A percentile compares a stretch with the other conserved stretches of the same genome.
phyloP scores from a whole-genome alignment of 2,797 vertebrate genomes.

The Silurus aristotelis region DNA sequence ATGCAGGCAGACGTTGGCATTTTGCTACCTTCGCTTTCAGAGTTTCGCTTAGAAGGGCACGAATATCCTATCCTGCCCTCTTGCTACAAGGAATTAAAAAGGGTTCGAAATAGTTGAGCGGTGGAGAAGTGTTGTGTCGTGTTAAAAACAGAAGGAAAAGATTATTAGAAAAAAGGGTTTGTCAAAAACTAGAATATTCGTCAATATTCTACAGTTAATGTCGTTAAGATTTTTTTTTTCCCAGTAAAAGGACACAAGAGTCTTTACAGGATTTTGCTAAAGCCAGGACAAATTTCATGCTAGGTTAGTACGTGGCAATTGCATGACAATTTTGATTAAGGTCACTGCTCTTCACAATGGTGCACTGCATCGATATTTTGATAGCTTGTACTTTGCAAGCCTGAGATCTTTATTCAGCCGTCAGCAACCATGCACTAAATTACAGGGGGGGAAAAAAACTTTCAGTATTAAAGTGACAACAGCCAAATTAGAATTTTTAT shows the following conservation, averaged over 20 bases:
- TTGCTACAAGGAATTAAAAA: neutral
- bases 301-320: conserved; percentile 72
- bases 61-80: neutral
- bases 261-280: conserved; percentile 56
- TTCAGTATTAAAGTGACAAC: conserved; percentile 53
- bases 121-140: neutral
- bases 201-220: neutral
- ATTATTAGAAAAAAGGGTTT: neutral
- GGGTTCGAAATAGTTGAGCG: neutral
- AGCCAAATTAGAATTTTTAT: conserved; percentile 71
- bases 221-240: conserved; percentile 11
- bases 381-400: conserved; percentile 60
- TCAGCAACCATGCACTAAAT: conserved; percentile 59
- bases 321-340: conserved; percentile 76
- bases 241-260: conserved; percentile 54
- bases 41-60: neutral
- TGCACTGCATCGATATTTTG: conserved; percentile 70
- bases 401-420: conserved; percentile 66
- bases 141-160: neutral
- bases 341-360: conserved; percentile 65
- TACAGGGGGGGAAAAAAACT: conserved; percentile 7
- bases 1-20: conserved; percentile 18
- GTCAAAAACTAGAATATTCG: conserved; percentile 4
- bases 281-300: conserved; percentile 72
- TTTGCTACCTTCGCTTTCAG: conserved; percentile 12